Evolutionary conservation across 1,140 invertebrate genomes (phyloP).

Genomic region (Nomia melanderi): DNA sequence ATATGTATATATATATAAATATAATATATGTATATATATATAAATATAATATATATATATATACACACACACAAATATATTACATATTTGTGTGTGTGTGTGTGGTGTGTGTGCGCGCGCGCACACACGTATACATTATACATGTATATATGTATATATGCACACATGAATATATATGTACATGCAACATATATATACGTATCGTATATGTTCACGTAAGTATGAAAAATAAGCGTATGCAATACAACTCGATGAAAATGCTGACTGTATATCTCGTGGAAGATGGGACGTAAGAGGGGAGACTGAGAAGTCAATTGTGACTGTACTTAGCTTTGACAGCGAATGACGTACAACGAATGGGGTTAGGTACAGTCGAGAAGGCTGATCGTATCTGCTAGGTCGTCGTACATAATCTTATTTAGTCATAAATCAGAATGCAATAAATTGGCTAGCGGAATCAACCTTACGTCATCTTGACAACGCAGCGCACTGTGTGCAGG

Average conservation of each 20-base stretch:
- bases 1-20: neutral
- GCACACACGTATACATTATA: no score
- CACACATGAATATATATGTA: neutral
- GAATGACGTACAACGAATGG: conserved; percentile 50
- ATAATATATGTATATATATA: neutral
- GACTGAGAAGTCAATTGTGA: conserved; percentile 26
- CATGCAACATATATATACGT: neutral
- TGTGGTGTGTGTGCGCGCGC: no score
- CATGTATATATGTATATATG: no score
- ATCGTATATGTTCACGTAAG: neutral
- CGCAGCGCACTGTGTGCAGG: conserved; percentile 53
- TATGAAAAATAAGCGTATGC: conserved; percentile 2
- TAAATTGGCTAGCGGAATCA: conserved; percentile 30
- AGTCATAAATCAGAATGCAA: conserved; percentile 26
- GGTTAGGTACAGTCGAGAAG: conserved; percentile 40
- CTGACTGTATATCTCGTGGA: conserved; percentile 34
- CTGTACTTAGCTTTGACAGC: conserved; percentile 56
- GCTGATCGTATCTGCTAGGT: conserved; percentile 1
- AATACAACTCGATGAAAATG: conserved; percentile 19
- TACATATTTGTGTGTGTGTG: no score
- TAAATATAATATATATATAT: no score
- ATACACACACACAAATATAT: no score
- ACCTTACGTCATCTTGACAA: conserved; percentile 70
- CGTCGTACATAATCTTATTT: conserved; percentile 14
- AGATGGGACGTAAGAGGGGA: conserved; percentile 14